These are phyloP conservation scores for Megaustenia siamemsis DNA, from an alignment of 2,888 invertebrate genomes.

Conservation along the genomic window DNA sequence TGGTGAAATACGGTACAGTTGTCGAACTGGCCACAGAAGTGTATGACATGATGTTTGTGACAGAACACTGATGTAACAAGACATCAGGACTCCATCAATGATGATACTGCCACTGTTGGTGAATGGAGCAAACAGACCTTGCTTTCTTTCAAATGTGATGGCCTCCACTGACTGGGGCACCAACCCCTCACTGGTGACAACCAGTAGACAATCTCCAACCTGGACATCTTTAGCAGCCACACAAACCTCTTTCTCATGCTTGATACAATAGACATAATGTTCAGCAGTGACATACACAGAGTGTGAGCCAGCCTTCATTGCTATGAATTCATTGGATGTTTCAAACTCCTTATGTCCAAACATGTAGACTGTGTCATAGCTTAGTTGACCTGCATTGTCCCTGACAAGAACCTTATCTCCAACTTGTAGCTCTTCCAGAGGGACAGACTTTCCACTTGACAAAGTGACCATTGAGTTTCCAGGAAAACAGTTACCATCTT, in stretches of 20 bases:
- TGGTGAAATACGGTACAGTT: conserved; percentile 40
- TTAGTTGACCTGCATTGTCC: conserved; percentile 7
- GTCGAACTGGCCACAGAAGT: conserved; percentile 45
- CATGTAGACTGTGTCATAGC: conserved; percentile 51
- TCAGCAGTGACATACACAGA: conserved; percentile 27
- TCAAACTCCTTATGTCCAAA: conserved; percentile 47
- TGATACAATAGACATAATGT: conserved; percentile 44
- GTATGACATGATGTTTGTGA: conserved; percentile 15
- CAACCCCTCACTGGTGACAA: conserved; percentile 2
- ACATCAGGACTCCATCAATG: conserved; percentile 41
- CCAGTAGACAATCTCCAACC: conserved; percentile 30
- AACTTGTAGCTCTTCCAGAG: conserved; percentile 22
- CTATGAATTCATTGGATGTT: conserved; percentile 19
- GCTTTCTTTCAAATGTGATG: conserved; percentile 32
- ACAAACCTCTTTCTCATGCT: conserved; percentile 34
- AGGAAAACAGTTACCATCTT: conserved; percentile 40
- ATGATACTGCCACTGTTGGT: conserved; percentile 40
- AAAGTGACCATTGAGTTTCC: conserved; percentile 28
- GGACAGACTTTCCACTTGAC: conserved; percentile 23
- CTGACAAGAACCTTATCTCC: conserved; percentile 38
- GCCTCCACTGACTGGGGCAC: conserved; percentile 15
- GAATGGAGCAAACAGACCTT: conserved; percentile 52
- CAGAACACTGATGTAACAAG: conserved; percentile 47
- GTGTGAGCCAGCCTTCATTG: conserved; percentile 12
- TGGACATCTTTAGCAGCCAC: conserved; percentile 39